phyloP scores from a whole-genome alignment of 2,888 invertebrate genomes.

The Bombylius discolor region DNA sequence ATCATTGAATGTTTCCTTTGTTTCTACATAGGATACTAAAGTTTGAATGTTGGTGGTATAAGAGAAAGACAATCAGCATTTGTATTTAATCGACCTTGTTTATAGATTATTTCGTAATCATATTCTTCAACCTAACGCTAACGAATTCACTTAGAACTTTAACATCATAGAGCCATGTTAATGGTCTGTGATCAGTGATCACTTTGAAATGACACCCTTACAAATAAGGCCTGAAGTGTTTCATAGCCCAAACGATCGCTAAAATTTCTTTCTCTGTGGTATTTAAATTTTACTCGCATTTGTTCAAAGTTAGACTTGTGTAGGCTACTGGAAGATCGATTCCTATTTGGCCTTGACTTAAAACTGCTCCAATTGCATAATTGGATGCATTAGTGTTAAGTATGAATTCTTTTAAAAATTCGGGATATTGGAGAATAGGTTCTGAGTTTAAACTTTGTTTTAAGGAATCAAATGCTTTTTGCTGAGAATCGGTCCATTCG shows the following conservation, averaged over 20 bases:
- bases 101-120: constrained; percentile 19
- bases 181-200: constrained; percentile 20
- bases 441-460: constrained; percentile 1
- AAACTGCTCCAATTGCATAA: background rate
- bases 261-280: constrained; percentile 13
- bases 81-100: constrained; percentile 17
- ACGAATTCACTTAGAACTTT: constrained; percentile 17
- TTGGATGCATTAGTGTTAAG: background rate
- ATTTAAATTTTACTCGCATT: too few relatives aligned
- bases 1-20: too few relatives aligned
- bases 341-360: background rate
- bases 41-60: constrained; percentile 1
- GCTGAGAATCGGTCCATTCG: background rate
- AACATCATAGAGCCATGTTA: constrained; percentile 14
- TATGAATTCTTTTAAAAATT: background rate
- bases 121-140: constrained; percentile 20
- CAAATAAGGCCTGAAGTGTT: constrained; percentile 20
- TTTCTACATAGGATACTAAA: too few relatives aligned
- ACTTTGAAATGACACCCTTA: constrained; percentile 19
- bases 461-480: background rate
- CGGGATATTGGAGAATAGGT: constrained; percentile 2
- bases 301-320: background rate
- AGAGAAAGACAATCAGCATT: constrained; percentile 21
- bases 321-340: background rate
- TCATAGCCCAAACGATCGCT: constrained; percentile 16